These are phyloP conservation scores for Plemyria rubiginata DNA, from an alignment of 2,888 invertebrate genomes.

Conservation along the genomic window DNA sequence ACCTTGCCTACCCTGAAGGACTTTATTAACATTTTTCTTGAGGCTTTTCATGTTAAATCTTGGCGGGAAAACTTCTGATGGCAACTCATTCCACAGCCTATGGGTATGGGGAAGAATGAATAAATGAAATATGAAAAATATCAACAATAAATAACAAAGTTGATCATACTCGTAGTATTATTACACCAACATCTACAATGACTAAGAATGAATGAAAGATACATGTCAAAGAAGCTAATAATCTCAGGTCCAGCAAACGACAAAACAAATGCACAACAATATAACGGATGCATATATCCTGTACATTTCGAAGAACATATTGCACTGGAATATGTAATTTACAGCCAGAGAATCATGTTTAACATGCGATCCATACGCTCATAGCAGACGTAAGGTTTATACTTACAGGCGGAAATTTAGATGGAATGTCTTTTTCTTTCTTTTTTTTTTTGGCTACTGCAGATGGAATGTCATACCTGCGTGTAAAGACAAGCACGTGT, in stretches of 20 bases:
- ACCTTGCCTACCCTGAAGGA: too few species aligned
- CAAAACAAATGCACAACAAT: conserved; percentile 49
- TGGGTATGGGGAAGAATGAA: too few species aligned
- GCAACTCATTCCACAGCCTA: too few species aligned
- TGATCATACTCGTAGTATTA: not conserved
- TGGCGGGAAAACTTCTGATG: too few species aligned
- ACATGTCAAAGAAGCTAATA: conserved; percentile 18
- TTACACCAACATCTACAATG: not conserved
- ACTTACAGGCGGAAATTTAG: not conserved
- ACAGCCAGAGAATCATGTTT: conserved; percentile 2
- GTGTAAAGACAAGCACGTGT: too few species aligned
- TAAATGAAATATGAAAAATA: too few species aligned
- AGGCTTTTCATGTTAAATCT: too few species aligned
- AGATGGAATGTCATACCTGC: not conserved
- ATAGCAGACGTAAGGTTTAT: not conserved
- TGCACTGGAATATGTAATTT: conserved; percentile 37
- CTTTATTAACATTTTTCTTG: too few species aligned
- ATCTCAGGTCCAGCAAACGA: conserved; percentile 43
- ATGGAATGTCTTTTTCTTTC: not conserved
- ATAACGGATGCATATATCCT: conserved; percentile 65
- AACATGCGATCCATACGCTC: conserved; percentile 7
- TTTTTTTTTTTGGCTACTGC: too few species aligned
- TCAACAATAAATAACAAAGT: too few species aligned
- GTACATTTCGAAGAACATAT: conserved; percentile 51
- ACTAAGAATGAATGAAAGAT: not conserved